Base-by-base conservation (phyloP, 2,113 vertebrate genomes). In the Lamprologus lemairii region DNA sequence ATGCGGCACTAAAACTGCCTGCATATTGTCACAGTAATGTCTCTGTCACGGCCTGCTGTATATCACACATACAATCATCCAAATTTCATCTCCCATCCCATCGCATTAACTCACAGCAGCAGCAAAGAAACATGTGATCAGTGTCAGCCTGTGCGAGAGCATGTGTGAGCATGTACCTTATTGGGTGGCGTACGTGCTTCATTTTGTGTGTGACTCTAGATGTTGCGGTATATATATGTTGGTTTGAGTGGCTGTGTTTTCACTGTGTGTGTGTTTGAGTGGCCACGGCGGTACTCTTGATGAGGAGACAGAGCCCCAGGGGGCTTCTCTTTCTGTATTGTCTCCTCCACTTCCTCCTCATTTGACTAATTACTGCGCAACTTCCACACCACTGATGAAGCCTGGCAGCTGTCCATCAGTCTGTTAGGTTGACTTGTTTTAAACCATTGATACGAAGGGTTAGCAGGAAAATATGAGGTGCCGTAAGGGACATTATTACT, bases 361-460 rank as follows among this genome's bases (percentile, higher is more conserved):
- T 95, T 93, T 95, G 86, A 91, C 92, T 95, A 95, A 96, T 96
- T 94, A 95, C 92, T 89, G 86, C 86, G 82, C 90, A 91, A 93
- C 89, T 96, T 95, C 92, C 94, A 94, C 85, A 23, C 86, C 86
- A 85, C 86, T 94, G 93, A 96, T 90, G 93, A 92, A 92, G 94
- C 94, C 93, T 94, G 94, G 93, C 96, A 95, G 93, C 92, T 95
- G 94, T 94, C 96, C 93, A 91, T 96, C 95, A 92, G 86, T 80
- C 68, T 82, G 83, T 53, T 35, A 82, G 65, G 75, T 88, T 73
- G 54, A 83, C 83, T 53, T 57, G 53, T 65, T 87, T 82, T 51
- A 26, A 23, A 85, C 47, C 60, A 86, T 88, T 89, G 88, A 90
- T 78, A 81, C 58, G 86, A 89, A 87, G 45, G 45, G 17, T 49